Percentiles rank a stretch among this genome's conserved stretches.
Conservation (phyloP, 2,113 vertebrate species). For the Petaurus breviceps region DNA sequence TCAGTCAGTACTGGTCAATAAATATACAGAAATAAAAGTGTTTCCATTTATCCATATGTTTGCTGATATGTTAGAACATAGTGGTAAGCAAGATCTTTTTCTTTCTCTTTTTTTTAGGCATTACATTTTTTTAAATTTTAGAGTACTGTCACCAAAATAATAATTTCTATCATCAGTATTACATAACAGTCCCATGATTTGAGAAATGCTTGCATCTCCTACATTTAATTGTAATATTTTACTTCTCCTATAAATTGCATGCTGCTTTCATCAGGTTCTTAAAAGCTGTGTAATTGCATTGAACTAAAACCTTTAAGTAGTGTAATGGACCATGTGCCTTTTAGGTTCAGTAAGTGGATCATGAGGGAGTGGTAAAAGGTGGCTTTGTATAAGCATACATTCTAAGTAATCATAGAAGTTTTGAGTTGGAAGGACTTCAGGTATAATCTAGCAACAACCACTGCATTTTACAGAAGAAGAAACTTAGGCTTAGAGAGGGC, state of each 20-base stretch:
- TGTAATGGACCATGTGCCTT: conserved; percentile 60
- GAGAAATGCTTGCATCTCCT: conserved; percentile 15
- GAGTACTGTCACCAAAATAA: background rate
- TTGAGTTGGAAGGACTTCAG: background rate
- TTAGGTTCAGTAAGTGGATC: conserved; percentile 58
- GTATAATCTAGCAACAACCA: background rate
- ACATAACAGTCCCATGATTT: background rate
- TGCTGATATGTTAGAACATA: background rate
- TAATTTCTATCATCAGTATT: background rate
- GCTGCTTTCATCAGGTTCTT: conserved; percentile 39
- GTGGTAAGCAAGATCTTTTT: background rate
- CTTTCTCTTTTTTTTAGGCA: too few relatives aligned
- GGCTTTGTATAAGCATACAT: conserved; percentile 23
- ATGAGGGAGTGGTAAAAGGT: conserved; percentile 52
- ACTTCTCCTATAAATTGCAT: conserved; percentile 29
- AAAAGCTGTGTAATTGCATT: conserved; percentile 48
- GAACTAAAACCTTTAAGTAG: conserved; percentile 63
- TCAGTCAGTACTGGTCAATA: conserved; percentile 32
- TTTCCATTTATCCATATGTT: conserved; percentile 3
- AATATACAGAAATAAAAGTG: background rate
- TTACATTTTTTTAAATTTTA: background rate
- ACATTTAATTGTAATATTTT: conserved; percentile 40
- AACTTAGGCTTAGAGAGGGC: background rate
- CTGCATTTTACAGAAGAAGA: background rate
- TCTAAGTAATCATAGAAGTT: background rate